Evolutionary conservation across 2,888 invertebrate species (phyloP).

Genomic region (Drosophila infuscata): DNA sequence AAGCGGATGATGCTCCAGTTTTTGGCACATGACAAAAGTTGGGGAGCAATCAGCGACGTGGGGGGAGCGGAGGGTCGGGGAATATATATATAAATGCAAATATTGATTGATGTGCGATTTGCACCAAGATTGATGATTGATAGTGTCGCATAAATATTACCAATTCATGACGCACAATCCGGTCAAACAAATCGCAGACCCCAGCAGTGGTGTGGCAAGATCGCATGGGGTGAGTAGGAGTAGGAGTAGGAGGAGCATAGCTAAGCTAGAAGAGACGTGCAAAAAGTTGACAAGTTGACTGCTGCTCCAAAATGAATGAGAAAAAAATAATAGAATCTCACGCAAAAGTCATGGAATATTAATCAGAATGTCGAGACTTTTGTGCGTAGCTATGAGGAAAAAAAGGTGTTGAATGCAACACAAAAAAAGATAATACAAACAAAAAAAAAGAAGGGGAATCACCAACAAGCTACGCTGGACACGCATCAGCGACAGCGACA

Average conservation of each 20-base stretch:
- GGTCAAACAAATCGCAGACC: slow-evolving; percentile 32
- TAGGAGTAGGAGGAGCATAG: background rate
- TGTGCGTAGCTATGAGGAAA: background rate
- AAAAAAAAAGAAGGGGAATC: slow-evolving; percentile 24
- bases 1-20: slow-evolving; percentile 38
- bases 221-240: background rate
- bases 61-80: too few species aligned
- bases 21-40: slow-evolving; percentile 15
- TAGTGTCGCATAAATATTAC: slow-evolving; percentile 78
- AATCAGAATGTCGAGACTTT: slow-evolving; percentile 42
- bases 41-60: background rate
- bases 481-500: slow-evolving; percentile 17
- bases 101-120: slow-evolving; percentile 65
- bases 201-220: background rate
- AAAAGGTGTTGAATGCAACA: slow-evolving; percentile 43
- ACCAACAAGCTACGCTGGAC: slow-evolving; percentile 7
- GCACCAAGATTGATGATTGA: slow-evolving; percentile 73
- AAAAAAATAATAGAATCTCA: slow-evolving; percentile 33
- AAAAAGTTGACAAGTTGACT: slow-evolving; percentile 43
- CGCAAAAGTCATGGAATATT: slow-evolving; percentile 71
- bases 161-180: slow-evolving; percentile 73
- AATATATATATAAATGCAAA: slow-evolving; percentile 51
- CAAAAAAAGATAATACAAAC: slow-evolving; percentile 11
- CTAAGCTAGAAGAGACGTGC: slow-evolving; percentile 23
- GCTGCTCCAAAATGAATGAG: slow-evolving; percentile 5